These are phyloP conservation scores for Charina bottae DNA, from an alignment of 2,113 vertebrate species.

Conservation along the genomic window DNA sequence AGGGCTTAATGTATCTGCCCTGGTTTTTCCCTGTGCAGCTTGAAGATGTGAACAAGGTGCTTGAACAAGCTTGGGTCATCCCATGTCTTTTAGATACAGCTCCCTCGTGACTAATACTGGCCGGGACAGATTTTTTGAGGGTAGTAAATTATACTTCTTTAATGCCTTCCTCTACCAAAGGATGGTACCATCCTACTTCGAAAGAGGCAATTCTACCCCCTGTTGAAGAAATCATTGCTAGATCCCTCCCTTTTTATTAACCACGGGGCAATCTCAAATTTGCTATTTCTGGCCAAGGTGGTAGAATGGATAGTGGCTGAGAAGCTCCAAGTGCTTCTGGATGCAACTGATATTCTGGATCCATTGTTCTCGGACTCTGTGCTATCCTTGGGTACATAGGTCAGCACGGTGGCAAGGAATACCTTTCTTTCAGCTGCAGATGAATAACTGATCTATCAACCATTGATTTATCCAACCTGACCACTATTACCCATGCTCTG, in stretches of 20 bases:
- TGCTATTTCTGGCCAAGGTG: not conserved
- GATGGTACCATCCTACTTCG: not conserved
- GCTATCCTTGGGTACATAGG: not conserved
- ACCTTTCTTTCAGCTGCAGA: not conserved
- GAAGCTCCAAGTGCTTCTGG: not conserved
- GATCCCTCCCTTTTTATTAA: not conserved
- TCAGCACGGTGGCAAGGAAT: not conserved
- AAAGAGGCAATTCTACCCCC: not conserved
- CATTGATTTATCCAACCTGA: not conserved
- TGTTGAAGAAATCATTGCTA: not conserved
- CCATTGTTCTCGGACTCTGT: not conserved
- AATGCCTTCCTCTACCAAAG: not conserved
- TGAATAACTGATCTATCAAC: not conserved
- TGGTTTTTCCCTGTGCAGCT: not conserved
- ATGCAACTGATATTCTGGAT: not conserved
- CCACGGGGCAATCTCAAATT: not conserved
- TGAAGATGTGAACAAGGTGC: not conserved
- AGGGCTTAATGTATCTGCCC: not conserved
- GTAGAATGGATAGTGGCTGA: not conserved
- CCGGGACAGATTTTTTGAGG: not conserved
- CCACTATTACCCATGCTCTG: not conserved
- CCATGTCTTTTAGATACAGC: not conserved
- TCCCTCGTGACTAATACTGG: not conserved
- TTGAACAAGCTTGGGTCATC: not conserved
- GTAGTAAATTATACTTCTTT: not conserved